Evolutionary conservation across 1,140 invertebrate genomes (phyloP).

Genomic region (Macrocentrus cingulum): DNA sequence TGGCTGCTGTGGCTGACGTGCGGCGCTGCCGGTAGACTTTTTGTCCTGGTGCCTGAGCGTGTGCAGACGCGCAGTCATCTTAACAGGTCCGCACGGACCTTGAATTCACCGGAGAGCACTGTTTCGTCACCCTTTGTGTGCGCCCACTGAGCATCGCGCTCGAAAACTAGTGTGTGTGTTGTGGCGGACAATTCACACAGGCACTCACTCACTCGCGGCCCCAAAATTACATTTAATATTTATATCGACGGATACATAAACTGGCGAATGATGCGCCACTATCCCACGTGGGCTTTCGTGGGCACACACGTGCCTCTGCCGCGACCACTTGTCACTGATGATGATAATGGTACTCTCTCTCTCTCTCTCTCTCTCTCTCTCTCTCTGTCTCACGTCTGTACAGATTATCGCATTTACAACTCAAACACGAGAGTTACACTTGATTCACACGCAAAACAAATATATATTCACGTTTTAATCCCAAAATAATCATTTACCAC

Average conservation of each 20-base stretch:
- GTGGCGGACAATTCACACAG: not conserved
- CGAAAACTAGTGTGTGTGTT: not conserved
- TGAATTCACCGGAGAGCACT: constrained; percentile 24
- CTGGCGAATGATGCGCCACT: constrained; percentile 11
- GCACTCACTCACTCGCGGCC: not conserved
- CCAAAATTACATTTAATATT: not conserved
- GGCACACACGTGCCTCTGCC: not conserved
- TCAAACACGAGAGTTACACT: no score
- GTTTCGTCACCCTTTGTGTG: constrained; percentile 45
- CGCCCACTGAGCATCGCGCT: constrained; percentile 52
- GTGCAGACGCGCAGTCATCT: constrained; percentile 57
- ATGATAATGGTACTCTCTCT: not conserved
- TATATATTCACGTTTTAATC: no score
- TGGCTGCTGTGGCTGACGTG: constrained; percentile 39
- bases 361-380: not conserved
- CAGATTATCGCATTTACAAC: no score
- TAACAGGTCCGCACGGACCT: constrained; percentile 52
- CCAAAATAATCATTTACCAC: no score
- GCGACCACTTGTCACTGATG: constrained; percentile 16
- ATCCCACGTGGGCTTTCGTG: not conserved
- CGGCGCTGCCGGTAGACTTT: constrained; percentile 42
- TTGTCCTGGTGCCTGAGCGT: constrained; percentile 57
- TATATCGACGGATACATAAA: not conserved
- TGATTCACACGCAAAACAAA: no score
- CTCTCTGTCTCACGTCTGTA: no score